Base-by-base conservation (phyloP, 2,888 invertebrate species). In the Pardosa pseudoannulata region DNA sequence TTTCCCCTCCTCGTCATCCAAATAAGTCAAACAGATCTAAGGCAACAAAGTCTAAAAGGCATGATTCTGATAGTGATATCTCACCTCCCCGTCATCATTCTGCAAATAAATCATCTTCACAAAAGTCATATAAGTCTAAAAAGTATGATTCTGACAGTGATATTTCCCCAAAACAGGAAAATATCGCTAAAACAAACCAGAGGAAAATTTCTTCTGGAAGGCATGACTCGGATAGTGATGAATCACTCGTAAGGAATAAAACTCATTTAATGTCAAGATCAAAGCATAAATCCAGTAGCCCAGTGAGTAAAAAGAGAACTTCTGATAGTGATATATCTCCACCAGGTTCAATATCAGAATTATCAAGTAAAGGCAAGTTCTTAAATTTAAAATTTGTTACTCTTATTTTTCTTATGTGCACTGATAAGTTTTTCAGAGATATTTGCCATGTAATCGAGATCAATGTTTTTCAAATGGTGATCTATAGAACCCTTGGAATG, bases 61-160 rank as follows among this genome's bases (percentile, higher is more conserved):
- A 90, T 82, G 89, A 89, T 82, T 90, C 91, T 64, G 90, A 91
- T 89, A 72, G 75, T 31, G 85, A 85, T 29, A 56, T 70, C 9
- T 87, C 80, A 16, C 87, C 86, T 28, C 80, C 71, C 5, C 56
- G 56, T 2, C 41, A 46, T 46, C 9, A 46, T 16, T 16, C 11
- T 36, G 5, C 11, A 36, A 36, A 36, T 11, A 7, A 7, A 7
- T 36, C 6, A 36, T 36, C 19, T 7, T 62, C 67, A 31, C n/a
- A 46, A 19, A 76, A 41, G 29, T 46, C 13, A 6, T 19, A 28
- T 1, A 50, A 65, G 62, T 62, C 76, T 23, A 62, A 68, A 56
- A 50, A 70, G 36, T 83, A 89, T 86, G 90, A 91, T 88, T 90
- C 90, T 29, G 92, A 92, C 89, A 91, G 90, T 9, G 91, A 91